phyloP scores from a whole-genome alignment of 2,888 invertebrate species.

The Tryphoninae sp. region DNA sequence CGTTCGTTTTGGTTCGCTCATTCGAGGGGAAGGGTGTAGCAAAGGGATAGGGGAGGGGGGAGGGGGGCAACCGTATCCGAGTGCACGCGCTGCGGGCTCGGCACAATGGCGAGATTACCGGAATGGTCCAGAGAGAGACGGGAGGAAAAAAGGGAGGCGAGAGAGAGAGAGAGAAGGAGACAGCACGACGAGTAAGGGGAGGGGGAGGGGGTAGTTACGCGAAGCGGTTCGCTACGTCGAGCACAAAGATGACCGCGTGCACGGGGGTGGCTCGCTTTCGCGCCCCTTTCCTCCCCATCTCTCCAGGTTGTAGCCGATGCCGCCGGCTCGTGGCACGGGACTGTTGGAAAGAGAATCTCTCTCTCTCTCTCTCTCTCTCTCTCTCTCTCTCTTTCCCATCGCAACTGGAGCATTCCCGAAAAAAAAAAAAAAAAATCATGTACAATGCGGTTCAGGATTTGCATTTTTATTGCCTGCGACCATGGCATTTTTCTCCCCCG shows the following conservation, averaged over 20 bases:
- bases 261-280: constrained; percentile 33
- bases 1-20: constrained; percentile 55
- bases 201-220: constrained; percentile 16
- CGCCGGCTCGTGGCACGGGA: constrained; percentile 33
- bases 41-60: constrained; percentile 23
- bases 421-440: constrained; percentile 57
- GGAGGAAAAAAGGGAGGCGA: background rate
- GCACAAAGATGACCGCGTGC: constrained; percentile 69
- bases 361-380: background rate
- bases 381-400: background rate
- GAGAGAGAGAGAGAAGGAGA: background rate
- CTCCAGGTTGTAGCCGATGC: constrained; percentile 26
- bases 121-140: constrained; percentile 39
- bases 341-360: background rate
- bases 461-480: constrained; percentile 70
- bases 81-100: constrained; percentile 69
- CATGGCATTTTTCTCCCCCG: constrained; percentile 63
- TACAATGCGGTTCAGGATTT: constrained; percentile 65
- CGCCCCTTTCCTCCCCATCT: constrained; percentile 11
- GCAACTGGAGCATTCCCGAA: constrained; percentile 48
- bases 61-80: constrained; percentile 68
- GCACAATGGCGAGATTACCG: constrained; percentile 74
- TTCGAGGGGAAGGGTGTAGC: constrained; percentile 24
- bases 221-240: constrained; percentile 70
- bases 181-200: background rate